Percentiles rank a stretch among this genome's conserved stretches.
These are phyloP conservation scores for Actias luna DNA, from an alignment of 2,888 invertebrate species.

Conservation along the genomic window DNA sequence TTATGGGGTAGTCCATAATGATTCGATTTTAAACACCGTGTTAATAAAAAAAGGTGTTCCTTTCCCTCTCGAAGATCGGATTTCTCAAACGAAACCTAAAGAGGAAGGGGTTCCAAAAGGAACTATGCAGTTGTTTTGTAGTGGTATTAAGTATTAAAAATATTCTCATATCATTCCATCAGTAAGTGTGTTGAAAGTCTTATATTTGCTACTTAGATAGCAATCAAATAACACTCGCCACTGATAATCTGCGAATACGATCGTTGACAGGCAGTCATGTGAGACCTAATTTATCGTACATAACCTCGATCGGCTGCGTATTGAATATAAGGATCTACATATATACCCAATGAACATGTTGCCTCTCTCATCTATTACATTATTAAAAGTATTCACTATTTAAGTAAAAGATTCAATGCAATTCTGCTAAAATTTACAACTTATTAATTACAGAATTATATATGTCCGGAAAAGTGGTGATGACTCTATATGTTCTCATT, in stretches of 20 bases:
- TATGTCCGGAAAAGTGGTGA: not conserved
- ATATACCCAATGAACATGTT: not conserved
- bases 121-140: too few species aligned
- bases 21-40: too few species aligned
- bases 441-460: not conserved
- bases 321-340: not conserved
- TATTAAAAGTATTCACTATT: not conserved
- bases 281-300: constrained; percentile 11
- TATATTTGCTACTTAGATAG: constrained; percentile 9
- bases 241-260: constrained; percentile 11
- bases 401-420: not conserved
- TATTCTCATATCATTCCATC: not conserved
- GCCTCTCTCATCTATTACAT: not conserved
- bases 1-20: too few species aligned
- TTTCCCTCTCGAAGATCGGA: too few species aligned
- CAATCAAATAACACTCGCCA: constrained; percentile 9
- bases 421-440: not conserved
- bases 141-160: too few species aligned
- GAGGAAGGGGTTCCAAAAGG: too few species aligned
- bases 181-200: not conserved
- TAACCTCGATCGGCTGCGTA: not conserved
- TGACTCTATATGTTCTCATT: not conserved
- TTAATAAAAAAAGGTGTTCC: too few species aligned
- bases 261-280: constrained; percentile 15
- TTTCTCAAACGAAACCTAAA: too few species aligned